Percentiles rank a stretch among this genome's conserved stretches.
Evolutionary conservation across 2,888 invertebrate species (phyloP).

Genomic region (Rhingia campestris): DNA sequence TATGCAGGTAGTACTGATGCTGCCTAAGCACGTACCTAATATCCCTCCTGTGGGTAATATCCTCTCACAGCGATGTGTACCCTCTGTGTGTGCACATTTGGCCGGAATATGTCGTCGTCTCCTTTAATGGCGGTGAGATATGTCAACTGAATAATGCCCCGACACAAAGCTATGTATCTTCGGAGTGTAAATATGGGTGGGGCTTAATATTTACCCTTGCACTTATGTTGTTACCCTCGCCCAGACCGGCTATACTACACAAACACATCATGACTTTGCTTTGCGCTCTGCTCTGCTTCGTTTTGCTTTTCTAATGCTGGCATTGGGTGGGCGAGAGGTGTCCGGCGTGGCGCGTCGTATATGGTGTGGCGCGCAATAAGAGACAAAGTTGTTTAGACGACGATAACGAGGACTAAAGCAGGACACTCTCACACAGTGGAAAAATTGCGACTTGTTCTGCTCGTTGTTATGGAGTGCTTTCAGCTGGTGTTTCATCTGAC

Average conservation of each 20-base stretch:
- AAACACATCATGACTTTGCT: constrained; percentile 25
- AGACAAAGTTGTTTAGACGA: constrained; percentile 73
- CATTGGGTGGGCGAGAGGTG: constrained; percentile 37
- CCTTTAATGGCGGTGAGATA: constrained; percentile 74
- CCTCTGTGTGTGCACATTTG: constrained; percentile 69
- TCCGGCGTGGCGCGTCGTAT: constrained; percentile 14
- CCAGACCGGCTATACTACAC: constrained; percentile 27
- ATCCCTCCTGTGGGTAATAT: constrained; percentile 67
- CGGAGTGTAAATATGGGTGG: constrained; percentile 74
- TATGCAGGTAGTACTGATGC: constrained; percentile 50
- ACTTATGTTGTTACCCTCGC: constrained; percentile 74
- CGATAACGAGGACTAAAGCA: constrained; percentile 69
- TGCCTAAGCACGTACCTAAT: constrained; percentile 71
- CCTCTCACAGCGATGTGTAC: constrained; percentile 35
- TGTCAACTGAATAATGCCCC: constrained; percentile 74
- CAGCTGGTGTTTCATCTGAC: constrained; percentile 60
- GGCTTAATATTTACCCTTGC: constrained; percentile 75
- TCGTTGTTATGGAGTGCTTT: constrained; percentile 53
- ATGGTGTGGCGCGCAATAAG: constrained; percentile 67
- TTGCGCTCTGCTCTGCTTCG: constrained; percentile 22
- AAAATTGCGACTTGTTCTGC: constrained; percentile 53
- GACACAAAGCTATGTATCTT: constrained; percentile 74
- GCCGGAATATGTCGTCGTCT: constrained; percentile 78
- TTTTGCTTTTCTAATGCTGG: neutral
- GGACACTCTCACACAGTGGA: constrained; percentile 53